These are phyloP conservation scores for Emys orbicularis DNA, from an alignment of 2,797 vertebrate species.

Conservation along the genomic window DNA sequence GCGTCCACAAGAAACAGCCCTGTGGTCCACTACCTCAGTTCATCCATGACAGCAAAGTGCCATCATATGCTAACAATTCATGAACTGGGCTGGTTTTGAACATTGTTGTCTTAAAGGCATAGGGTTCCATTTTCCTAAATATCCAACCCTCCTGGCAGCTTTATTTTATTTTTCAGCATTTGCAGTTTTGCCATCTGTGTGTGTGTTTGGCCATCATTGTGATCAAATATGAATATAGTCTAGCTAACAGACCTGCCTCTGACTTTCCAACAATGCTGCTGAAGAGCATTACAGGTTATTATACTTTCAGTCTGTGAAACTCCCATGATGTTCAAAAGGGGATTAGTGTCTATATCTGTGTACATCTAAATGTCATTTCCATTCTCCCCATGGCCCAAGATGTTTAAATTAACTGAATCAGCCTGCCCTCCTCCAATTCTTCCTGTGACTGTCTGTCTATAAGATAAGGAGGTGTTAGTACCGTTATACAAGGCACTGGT, in stretches of 20 bases:
- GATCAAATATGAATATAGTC: not conserved
- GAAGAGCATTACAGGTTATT: not conserved
- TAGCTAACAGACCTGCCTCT: not conserved
- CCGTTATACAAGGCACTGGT: too few relatives aligned
- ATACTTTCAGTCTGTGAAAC: not conserved
- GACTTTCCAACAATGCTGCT: not conserved
- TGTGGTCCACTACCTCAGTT: not conserved
- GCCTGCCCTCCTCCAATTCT: not conserved
- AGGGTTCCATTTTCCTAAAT: not conserved
- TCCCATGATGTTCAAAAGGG: not conserved
- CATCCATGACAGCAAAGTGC: not conserved
- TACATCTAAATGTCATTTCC: not conserved
- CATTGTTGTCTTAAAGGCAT: not conserved
- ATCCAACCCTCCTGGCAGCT: not conserved
- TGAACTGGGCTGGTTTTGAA: not conserved
- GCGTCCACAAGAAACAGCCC: not conserved
- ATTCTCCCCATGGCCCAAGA: not conserved
- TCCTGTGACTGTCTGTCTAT: not conserved
- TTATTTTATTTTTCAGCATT: not conserved
- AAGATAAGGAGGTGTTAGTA: too few relatives aligned
- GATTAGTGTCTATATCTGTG: not conserved
- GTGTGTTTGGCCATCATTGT: rapidly evolving
- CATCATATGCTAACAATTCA: not conserved
- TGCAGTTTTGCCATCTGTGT: not conserved
- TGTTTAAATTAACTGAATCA: not conserved